These are phyloP conservation scores for Tenthredo amoena DNA, from an alignment of 2,888 invertebrate species.

Conservation along the genomic window DNA sequence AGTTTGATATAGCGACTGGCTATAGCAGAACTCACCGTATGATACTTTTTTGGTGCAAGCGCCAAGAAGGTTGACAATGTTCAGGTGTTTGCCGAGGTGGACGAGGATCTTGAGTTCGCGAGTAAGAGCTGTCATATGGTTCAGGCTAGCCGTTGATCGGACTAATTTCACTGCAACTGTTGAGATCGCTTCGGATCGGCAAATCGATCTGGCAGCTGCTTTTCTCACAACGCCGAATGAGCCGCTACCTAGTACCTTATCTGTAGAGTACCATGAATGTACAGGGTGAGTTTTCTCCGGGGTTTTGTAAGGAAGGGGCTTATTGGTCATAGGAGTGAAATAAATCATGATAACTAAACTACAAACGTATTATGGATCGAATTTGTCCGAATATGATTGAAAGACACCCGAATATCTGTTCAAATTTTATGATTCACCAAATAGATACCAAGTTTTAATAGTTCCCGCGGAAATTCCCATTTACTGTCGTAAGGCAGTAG, in stretches of 20 bases:
- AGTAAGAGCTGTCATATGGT: constrained; percentile 90
- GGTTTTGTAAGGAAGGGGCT: too few species aligned
- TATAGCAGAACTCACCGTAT: constrained; percentile 83
- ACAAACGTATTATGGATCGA: too few species aligned
- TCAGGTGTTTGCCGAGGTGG: constrained; percentile 93
- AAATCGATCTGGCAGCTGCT: constrained; percentile 88
- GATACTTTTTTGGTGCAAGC: constrained; percentile 92
- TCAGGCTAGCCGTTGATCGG: constrained; percentile 89
- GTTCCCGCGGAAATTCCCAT: constrained; percentile 92
- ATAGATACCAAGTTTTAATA: constrained; percentile 85
- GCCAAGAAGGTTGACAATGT: constrained; percentile 94
- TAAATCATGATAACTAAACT: neutral
- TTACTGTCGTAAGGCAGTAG: constrained; percentile 90
- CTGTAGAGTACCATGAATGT: constrained; percentile 50
- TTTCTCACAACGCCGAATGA: constrained; percentile 95
- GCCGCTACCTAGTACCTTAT: constrained; percentile 92
- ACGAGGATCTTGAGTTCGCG: constrained; percentile 96
- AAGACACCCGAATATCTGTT: too few species aligned
- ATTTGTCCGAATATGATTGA: too few species aligned
- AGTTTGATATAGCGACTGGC: neutral
- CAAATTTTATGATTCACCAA: neutral
- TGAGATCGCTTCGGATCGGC: constrained; percentile 84
- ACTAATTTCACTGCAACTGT: constrained; percentile 96
- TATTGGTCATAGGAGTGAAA: neutral
- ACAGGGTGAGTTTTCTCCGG: neutral